These are phyloP conservation scores for Macrobrachium rosenbergii DNA, from an alignment of 1,140 invertebrate species.

Conservation along the genomic window DNA sequence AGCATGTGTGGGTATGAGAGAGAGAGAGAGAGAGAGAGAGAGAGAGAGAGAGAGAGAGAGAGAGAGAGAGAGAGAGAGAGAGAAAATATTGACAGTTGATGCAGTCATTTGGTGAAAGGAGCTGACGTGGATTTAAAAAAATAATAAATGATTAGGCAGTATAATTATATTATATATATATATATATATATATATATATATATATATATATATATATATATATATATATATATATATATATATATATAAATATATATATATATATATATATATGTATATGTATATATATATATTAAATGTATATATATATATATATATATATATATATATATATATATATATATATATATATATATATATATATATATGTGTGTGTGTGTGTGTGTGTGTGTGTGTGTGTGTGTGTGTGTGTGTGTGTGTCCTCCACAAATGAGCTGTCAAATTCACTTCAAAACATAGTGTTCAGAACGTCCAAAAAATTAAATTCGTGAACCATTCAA, in stretches of 20 bases:
- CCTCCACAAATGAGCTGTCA: neutral
- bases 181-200: neutral
- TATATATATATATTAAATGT: neutral
- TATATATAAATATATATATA: neutral
- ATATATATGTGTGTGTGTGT: neutral
- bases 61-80: conserved; percentile 23
- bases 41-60: conserved; percentile 17
- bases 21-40: conserved; percentile 24
- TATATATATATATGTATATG: conserved; percentile 11
- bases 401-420: neutral
- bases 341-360: too few species aligned
- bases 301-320: neutral
- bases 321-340: too few species aligned
- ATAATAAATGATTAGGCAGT: neutral
- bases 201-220: neutral
- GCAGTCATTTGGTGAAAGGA: neutral
- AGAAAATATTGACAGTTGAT: neutral
- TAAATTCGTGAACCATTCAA: too few species aligned
- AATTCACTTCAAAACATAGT: neutral
- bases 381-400: neutral
- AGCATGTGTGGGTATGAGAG: neutral
- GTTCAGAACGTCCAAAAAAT: neutral
- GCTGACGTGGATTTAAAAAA: neutral
- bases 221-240: neutral
- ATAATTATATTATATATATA: neutral